Base-by-base conservation (phyloP, 2,113 vertebrate species). In the Osmerus mordax region DNA sequence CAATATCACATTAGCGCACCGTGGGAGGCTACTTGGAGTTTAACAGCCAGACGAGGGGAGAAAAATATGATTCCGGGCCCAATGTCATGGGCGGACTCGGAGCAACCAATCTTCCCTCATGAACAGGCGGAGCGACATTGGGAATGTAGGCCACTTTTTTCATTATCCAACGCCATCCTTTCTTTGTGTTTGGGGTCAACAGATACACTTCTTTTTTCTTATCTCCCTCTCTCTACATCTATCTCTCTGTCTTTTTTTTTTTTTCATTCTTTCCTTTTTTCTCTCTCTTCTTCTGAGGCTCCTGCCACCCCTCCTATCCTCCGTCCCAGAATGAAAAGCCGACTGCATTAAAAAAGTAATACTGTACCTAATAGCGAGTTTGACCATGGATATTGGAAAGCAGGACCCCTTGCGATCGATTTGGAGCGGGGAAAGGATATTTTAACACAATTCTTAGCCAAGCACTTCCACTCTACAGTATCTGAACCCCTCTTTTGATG, bases 371-470 rank as follows among this genome's bases (percentile, higher is more conserved):
- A 88, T 70, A 79, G 84, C 76, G 76, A 86, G 87, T 87, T 87
- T 88, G 89, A 88, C 86, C 84, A 86, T 28, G 73, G 83, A 81
- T 81, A 83, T 72, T 83, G 86, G 78, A 82, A 86, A 81, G 84
- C 73, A 71, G 74, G 85, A 77, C 80, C 76, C 82, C 84, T 55
- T 73, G 74, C 83, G 78, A 86, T 87, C 86, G 83, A 89, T 90
- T 82, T 80, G 73, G 70, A 82, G 76, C 77, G 80, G 80, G 79
- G 79, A 79, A 81, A 76, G 87, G 77, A 84, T 78, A 85, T 89
- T 88, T 84, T 71, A 84, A 83, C 81, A 78, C 60, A 73, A 81
- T 80, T 86, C 78, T 78, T 63, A n/a, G 65, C 78, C 72, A 75
- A 82, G 69, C 77, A 23, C 81, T 89, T 84, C 80, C 84, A 84